phyloP scores from a whole-genome alignment of 2,113 vertebrate species.

The Microcebus griseorufus region DNA sequence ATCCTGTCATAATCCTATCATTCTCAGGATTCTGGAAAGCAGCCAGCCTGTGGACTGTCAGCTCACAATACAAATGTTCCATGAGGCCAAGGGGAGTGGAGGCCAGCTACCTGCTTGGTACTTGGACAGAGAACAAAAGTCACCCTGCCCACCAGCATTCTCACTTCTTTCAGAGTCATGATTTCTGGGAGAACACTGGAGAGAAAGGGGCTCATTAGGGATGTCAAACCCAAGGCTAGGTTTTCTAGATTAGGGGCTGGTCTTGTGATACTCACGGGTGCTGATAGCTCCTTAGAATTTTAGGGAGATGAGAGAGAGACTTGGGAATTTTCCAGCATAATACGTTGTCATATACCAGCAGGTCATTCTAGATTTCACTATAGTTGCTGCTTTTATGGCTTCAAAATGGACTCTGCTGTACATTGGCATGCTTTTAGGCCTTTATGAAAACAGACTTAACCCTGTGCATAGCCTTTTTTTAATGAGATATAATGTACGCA shows the following conservation, averaged over 20 bases:
- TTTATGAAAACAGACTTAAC: neutral
- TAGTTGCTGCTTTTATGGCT: slow-evolving; percentile 23
- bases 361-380: slow-evolving; percentile 7
- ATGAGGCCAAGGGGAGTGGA: neutral
- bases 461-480: neutral
- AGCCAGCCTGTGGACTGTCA: neutral
- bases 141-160: neutral
- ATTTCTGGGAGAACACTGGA: neutral
- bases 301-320: neutral
- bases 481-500: too few species aligned
- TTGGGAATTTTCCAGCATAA: neutral
- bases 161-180: neutral
- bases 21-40: neutral
- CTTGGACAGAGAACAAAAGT: neutral
- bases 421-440: neutral
- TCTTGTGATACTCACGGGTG: neutral
- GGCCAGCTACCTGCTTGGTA: neutral
- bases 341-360: neutral
- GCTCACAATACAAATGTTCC: neutral
- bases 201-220: neutral
- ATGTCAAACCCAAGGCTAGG: neutral
- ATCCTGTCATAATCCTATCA: neutral
- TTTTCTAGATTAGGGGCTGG: neutral
- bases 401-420: neutral
- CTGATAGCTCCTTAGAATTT: neutral